Evolutionary conservation across 2,888 invertebrate genomes (phyloP).

Genomic region (Nephrotoma appendiculata): DNA sequence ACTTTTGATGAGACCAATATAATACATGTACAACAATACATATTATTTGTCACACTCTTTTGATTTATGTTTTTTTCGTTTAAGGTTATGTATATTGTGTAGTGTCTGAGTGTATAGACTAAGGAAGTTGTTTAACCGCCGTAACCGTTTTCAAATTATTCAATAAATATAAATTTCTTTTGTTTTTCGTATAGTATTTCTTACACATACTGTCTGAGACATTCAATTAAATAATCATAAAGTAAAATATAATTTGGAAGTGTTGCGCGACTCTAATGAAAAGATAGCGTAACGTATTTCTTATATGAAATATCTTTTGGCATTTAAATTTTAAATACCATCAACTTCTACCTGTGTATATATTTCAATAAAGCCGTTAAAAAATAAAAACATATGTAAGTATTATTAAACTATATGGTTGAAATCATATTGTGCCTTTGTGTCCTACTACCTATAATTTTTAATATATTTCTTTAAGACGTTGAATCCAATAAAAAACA

Average conservation of each 20-base stretch:
- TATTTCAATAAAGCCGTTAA: neutral
- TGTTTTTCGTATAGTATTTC: slow-evolving; percentile 2
- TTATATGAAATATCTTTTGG: neutral
- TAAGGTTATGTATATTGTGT: neutral
- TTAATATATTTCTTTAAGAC: slow-evolving; percentile 2
- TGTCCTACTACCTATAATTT: neutral
- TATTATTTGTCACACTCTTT: slow-evolving; percentile 1
- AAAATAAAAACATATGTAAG: neutral
- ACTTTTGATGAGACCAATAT: neutral
- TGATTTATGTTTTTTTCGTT: neutral
- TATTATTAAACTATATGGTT: neutral
- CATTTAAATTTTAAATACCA: neutral
- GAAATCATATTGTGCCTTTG: slow-evolving; percentile 3
- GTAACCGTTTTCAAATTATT: slow-evolving; percentile 11
- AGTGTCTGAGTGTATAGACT: neutral
- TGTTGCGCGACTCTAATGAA: neutral
- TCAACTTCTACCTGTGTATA: neutral
- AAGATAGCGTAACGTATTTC: neutral
- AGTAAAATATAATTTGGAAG: neutral
- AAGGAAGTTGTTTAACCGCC: slow-evolving; percentile 13
- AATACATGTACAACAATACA: neutral
- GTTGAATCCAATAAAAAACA: neutral
- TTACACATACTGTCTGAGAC: neutral
- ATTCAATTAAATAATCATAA: neutral
- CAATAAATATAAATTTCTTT: slow-evolving; percentile 4